These are phyloP conservation scores for Holocentrus rufus DNA, from an alignment of 2,797 vertebrate genomes.

Conservation along the genomic window DNA sequence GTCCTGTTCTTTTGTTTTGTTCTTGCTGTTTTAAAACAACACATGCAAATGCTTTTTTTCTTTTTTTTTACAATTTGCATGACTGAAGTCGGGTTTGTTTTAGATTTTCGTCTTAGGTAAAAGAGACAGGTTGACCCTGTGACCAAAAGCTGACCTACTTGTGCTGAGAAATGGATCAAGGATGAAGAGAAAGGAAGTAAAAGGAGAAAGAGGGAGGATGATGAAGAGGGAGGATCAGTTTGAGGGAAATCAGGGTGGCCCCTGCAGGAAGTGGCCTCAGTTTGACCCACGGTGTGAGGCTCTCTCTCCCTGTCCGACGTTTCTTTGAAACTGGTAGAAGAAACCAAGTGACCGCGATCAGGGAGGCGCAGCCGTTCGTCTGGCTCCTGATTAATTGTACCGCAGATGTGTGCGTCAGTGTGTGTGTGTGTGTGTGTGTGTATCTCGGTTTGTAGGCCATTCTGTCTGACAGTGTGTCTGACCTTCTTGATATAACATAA, in stretches of 20 bases:
- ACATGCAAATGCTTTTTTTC: conserved; percentile 12
- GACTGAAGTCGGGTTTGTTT: conserved; percentile 8
- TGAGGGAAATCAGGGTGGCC: conserved; percentile 54
- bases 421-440: conserved; percentile 37
- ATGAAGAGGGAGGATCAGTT: conserved; percentile 49
- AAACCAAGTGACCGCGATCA: conserved; percentile 33
- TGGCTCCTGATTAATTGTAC: conserved; percentile 66
- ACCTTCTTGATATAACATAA: conserved; percentile 17
- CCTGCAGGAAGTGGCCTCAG: conserved; percentile 75
- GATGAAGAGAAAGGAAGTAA: conserved; percentile 57
- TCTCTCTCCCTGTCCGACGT: conserved; percentile 52
- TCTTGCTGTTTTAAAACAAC: conserved; percentile 12
- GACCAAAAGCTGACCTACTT: conserved; percentile 32
- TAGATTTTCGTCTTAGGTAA: neutral
- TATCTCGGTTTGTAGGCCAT: conserved; percentile 16
- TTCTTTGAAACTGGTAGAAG: conserved; percentile 73
- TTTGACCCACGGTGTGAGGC: conserved; percentile 63
- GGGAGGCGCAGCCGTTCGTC: conserved; percentile 68
- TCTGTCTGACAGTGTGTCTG: conserved; percentile 37
- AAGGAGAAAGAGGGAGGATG: conserved; percentile 45
- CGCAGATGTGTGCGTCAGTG: conserved; percentile 42
- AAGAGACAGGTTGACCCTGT: conserved; percentile 15
- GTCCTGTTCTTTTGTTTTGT: too few relatives aligned
- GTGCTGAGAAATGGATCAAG: conserved; percentile 42
- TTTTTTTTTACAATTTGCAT: neutral